Percentiles rank a stretch among this genome's conserved stretches.
Conservation (phyloP, 1,140 invertebrate species). For the Euglossa dilemma region DNA sequence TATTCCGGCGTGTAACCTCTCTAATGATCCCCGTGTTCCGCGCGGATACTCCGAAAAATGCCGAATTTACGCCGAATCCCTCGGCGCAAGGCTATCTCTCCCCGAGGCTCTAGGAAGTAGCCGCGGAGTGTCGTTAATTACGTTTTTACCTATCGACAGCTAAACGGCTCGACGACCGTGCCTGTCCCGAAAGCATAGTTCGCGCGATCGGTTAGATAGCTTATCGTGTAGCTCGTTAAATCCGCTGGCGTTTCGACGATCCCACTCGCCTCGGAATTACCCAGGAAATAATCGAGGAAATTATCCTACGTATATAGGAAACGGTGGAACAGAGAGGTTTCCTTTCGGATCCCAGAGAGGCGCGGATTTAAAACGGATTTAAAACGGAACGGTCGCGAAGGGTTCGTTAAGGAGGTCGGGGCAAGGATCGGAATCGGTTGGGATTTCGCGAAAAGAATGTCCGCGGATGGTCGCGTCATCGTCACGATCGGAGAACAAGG, state of each 20-base stretch:
- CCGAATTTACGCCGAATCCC: conserved; percentile 1
- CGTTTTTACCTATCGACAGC: conserved; percentile 1
- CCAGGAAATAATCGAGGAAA: neutral
- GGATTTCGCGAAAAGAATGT: conserved; percentile 47
- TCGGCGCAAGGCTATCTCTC: neutral
- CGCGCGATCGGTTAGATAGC: neutral
- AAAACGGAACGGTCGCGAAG: no score
- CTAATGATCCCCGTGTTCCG: neutral
- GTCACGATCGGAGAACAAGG: conserved; percentile 57
- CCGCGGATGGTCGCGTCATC: conserved; percentile 47
- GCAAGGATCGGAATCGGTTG: neutral
- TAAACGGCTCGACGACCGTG: neutral
- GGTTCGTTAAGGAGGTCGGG: neutral
- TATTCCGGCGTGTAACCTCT: neutral
- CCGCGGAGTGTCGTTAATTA: neutral
- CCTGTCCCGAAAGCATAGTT: neutral
- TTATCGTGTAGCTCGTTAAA: neutral
- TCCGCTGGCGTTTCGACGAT: neutral
- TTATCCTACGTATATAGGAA: no score
- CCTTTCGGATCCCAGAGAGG: no score
- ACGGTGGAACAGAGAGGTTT: no score
- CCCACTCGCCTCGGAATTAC: accelerated
- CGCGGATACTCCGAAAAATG: neutral
- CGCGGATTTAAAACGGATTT: no score
- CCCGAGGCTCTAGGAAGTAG: neutral